Evolutionary conservation across 2,113 vertebrate genomes (phyloP).

Genomic region (Zosterops pallidus): DNA sequence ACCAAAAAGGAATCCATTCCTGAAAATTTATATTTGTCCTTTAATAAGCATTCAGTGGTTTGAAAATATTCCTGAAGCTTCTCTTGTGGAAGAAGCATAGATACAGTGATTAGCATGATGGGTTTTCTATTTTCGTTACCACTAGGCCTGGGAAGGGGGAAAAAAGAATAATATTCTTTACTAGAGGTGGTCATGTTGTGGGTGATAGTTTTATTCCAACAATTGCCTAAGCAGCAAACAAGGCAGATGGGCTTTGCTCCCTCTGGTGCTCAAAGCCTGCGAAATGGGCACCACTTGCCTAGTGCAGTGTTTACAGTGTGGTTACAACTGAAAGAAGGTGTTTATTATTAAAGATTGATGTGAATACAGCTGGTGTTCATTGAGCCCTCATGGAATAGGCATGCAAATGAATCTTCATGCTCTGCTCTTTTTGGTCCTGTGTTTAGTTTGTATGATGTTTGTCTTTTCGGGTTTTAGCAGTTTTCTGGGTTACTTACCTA

Average conservation of each 20-base stretch:
- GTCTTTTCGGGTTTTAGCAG: not conserved
- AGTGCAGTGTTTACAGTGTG: not conserved
- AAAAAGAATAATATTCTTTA: not conserved
- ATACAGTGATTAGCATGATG: not conserved
- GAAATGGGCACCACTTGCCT: not conserved
- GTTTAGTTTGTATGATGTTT: not conserved
- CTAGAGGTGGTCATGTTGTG: not conserved
- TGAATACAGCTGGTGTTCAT: not conserved
- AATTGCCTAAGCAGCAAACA: not conserved
- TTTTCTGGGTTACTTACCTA: not conserved
- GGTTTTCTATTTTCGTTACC: not conserved
- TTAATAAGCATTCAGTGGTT: not conserved
- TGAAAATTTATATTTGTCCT: not conserved
- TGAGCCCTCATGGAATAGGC: not conserved
- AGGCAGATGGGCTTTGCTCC: not conserved
- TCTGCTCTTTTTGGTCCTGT: not conserved
- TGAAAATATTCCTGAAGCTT: not conserved
- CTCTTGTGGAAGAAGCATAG: not conserved
- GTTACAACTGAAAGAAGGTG: not conserved
- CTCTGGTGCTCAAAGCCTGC: not conserved
- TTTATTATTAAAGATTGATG: not conserved
- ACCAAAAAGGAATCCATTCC: not conserved
- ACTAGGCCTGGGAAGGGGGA: not conserved
- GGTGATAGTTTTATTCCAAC: not conserved
- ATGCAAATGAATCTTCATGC: not conserved